phyloP scores from a whole-genome alignment of 2,888 invertebrate genomes.

The Perizoma affinitatum region DNA sequence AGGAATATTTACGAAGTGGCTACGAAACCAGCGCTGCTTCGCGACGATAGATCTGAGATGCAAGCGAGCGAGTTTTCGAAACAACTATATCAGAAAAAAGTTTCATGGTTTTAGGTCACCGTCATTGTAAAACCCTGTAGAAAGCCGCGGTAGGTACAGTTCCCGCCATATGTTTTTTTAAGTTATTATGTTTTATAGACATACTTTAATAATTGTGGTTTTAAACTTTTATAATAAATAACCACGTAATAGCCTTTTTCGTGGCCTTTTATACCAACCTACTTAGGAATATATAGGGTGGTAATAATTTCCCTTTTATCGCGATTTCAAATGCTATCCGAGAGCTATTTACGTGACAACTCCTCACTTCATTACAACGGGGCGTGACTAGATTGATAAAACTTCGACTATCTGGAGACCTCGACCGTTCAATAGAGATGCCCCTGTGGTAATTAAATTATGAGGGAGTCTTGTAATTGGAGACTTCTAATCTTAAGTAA shows the following conservation, averaged over 20 bases:
- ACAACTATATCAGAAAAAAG: too few relatives aligned
- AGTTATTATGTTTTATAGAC: too few relatives aligned
- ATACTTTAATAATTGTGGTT: too few relatives aligned
- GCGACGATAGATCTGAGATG: too few relatives aligned
- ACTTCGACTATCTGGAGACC: slow-evolving; percentile 51
- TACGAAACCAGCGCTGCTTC: slow-evolving; percentile 6
- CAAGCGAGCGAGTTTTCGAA: too few relatives aligned
- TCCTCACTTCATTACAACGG: slow-evolving; percentile 71
- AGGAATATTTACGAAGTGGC: slow-evolving; percentile 55
- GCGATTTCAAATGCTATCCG: slow-evolving; percentile 71
- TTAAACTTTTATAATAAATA: too few relatives aligned
- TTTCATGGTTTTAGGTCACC: too few relatives aligned
- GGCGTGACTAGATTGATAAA: slow-evolving; percentile 72
- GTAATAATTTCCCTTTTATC: slow-evolving; percentile 74
- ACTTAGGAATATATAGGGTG: slow-evolving; percentile 58
- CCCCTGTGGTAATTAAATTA: slow-evolving; percentile 26
- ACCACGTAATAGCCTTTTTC: background rate
- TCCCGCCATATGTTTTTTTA: too few relatives aligned
- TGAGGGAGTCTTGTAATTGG: background rate
- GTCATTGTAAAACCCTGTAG: too few relatives aligned
- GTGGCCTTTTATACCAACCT: slow-evolving; percentile 26
- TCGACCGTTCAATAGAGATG: slow-evolving; percentile 50
- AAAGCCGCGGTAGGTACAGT: too few relatives aligned
- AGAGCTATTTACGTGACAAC: slow-evolving; percentile 72
- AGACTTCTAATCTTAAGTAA: too few relatives aligned